These are phyloP conservation scores for Bactericera cockerelli DNA, from an alignment of 1,140 invertebrate genomes.

Conservation along the genomic window DNA sequence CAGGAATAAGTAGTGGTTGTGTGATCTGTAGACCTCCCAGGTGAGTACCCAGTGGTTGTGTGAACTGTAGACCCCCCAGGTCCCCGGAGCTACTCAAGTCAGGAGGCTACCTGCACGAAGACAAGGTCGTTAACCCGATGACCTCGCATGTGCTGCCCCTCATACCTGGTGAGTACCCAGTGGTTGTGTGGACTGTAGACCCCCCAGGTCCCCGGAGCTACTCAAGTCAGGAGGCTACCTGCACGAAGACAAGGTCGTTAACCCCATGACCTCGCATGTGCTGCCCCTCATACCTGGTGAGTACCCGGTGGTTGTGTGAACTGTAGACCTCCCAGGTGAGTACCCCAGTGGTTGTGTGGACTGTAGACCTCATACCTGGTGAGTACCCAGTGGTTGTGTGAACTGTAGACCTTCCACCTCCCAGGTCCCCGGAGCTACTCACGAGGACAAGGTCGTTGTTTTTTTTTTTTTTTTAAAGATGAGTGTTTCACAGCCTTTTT, in stretches of 20 bases:
- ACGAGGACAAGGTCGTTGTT: background rate
- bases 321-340: no score
- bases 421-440: background rate
- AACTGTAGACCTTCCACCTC: no score
- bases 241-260: background rate
- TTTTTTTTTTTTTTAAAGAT: no score
- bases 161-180: slow-evolving; percentile 7
- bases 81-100: background rate
- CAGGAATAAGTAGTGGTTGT: no score
- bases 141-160: background rate
- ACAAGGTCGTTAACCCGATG: background rate
- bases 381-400: no score
- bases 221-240: background rate
- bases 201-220: background rate
- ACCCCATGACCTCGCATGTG: background rate
- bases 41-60: no score
- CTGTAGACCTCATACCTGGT: no score
- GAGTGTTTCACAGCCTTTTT: no score
- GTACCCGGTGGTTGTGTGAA: no score
- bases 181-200: no score
- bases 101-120: background rate
- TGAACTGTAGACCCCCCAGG: background rate
- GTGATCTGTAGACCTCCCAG: no score
- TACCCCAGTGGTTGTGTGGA: no score
- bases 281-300: background rate